Percentiles rank a stretch among this genome's conserved stretches.
These are phyloP conservation scores for Lasioglossum pauxillum DNA, from an alignment of 2,888 invertebrate species.

Conservation along the genomic window DNA sequence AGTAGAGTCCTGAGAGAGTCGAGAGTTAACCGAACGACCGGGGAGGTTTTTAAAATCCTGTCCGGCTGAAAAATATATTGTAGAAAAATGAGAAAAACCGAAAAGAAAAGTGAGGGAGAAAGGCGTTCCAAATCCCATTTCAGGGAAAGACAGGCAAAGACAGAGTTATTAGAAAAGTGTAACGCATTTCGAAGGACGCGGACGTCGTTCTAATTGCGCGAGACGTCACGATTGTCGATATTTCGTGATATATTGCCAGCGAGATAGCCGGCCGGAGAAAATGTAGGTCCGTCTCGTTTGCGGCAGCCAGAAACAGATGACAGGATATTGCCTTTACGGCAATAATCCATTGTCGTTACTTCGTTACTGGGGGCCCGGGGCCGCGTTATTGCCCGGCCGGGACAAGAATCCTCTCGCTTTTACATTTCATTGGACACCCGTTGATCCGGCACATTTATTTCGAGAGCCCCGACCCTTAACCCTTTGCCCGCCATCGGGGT, in stretches of 20 bases:
- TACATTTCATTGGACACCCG: slow-evolving; percentile 44
- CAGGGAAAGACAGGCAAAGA: neutral
- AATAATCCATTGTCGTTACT: slow-evolving; percentile 59
- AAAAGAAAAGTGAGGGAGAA: neutral
- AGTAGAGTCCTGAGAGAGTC: neutral
- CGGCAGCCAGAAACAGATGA: slow-evolving; percentile 44
- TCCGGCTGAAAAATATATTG: neutral
- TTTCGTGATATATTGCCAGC: slow-evolving; percentile 33
- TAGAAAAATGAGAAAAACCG: neutral
- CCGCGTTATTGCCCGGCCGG: slow-evolving; percentile 42
- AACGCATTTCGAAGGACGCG: slow-evolving; percentile 29
- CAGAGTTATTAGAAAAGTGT: slow-evolving; percentile 10
- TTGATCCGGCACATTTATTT: slow-evolving; percentile 46
- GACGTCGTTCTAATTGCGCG: slow-evolving; percentile 42
- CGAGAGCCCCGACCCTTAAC: neutral
- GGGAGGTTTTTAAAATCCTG: neutral
- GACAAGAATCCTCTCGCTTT: slow-evolving; percentile 45
- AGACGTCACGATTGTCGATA: slow-evolving; percentile 44
- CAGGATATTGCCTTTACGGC: slow-evolving; percentile 47
- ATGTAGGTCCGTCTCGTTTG: slow-evolving; percentile 31
- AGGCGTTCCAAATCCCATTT: neutral
- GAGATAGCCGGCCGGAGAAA: slow-evolving; percentile 28
- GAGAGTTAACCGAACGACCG: neutral
- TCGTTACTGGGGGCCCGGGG: slow-evolving; percentile 27
- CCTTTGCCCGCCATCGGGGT: neutral